Percentiles rank a stretch among this genome's conserved stretches.
Conservation (phyloP, 1,140 invertebrate species). For the Hycleus cichorii region DNA sequence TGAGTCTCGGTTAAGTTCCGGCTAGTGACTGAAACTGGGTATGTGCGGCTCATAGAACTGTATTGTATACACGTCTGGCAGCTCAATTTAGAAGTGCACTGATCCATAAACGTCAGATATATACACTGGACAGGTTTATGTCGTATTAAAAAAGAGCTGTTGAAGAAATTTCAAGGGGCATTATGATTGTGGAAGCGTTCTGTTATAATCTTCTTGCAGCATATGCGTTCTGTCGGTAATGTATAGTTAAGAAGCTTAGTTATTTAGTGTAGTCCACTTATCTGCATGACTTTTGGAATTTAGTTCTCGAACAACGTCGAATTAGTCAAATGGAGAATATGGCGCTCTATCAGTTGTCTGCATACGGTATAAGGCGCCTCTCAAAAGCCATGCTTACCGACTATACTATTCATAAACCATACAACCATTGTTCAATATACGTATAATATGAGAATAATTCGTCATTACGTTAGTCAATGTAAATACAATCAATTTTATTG, state of each 20-base stretch:
- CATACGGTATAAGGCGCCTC: background rate
- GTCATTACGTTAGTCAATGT: too few relatives aligned
- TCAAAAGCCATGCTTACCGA: too few relatives aligned
- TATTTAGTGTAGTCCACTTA: constrained; percentile 8
- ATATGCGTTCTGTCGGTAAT: constrained; percentile 14
- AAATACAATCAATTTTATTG: too few relatives aligned
- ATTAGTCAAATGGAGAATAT: constrained; percentile 17
- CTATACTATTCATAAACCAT: too few relatives aligned
- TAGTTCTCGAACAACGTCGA: constrained; percentile 13
- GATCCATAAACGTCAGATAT: constrained; percentile 29
- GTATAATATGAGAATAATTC: too few relatives aligned
- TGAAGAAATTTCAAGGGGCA: constrained; percentile 15
- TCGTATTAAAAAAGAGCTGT: constrained; percentile 21
- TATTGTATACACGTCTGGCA: constrained; percentile 34
- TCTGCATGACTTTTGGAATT: constrained; percentile 15
- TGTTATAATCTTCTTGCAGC: constrained; percentile 15
- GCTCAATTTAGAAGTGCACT: constrained; percentile 31
- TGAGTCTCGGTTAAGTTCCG: constrained; percentile 39
- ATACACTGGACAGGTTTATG: constrained; percentile 22
- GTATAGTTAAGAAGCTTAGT: constrained; percentile 17
- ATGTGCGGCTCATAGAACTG: constrained; percentile 19
- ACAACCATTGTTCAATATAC: too few relatives aligned
- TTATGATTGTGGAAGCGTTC: constrained; percentile 15
- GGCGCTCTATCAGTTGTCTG: constrained; percentile 12
- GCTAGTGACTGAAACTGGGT: constrained; percentile 33